phyloP scores from a whole-genome alignment of 2,113 vertebrate species.

The Azemiops feae region DNA sequence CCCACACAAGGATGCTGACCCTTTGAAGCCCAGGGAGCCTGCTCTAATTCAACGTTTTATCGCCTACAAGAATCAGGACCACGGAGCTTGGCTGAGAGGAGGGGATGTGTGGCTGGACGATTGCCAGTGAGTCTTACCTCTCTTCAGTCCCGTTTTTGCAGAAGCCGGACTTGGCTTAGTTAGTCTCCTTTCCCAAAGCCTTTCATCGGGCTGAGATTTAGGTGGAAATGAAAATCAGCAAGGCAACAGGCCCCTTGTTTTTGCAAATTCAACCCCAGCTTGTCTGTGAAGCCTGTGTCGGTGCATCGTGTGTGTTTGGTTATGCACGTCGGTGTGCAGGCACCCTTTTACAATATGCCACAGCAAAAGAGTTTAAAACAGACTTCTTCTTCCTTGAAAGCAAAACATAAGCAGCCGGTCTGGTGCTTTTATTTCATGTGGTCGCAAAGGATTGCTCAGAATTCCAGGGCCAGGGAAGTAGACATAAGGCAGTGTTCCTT shows the following conservation, averaged over 20 bases:
- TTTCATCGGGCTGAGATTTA: slow-evolving; percentile 1
- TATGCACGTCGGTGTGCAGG: not conserved
- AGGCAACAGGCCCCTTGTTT: slow-evolving; percentile 33
- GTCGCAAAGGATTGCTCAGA: slow-evolving; percentile 47
- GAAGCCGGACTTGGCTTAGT: slow-evolving; percentile 42
- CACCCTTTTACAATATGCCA: slow-evolving; percentile 1
- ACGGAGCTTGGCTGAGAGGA: slow-evolving; percentile 96
- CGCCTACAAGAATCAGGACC: slow-evolving; percentile 97
- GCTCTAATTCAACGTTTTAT: slow-evolving; percentile 87
- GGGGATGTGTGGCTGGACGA: slow-evolving; percentile 94
- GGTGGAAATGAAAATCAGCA: slow-evolving; percentile 26
- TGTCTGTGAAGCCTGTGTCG: not conserved
- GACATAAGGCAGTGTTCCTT: slow-evolving; percentile 34
- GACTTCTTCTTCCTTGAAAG: not conserved
- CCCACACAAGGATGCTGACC: slow-evolving; percentile 91
- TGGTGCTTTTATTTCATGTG: slow-evolving; percentile 52
- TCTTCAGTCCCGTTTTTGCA: slow-evolving; percentile 50
- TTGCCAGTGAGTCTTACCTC: slow-evolving; percentile 86
- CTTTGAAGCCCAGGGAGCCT: slow-evolving; percentile 90
- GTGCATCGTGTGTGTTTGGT: not conserved
- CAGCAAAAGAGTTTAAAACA: slow-evolving; percentile 3
- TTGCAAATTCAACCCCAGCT: slow-evolving; percentile 27
- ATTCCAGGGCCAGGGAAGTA: slow-evolving; percentile 42
- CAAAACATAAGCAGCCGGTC: slow-evolving; percentile 30
- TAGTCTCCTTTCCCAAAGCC: slow-evolving; percentile 52